Evolutionary conservation across 2,888 invertebrate genomes (phyloP).

Genomic region (Nezara viridula): DNA sequence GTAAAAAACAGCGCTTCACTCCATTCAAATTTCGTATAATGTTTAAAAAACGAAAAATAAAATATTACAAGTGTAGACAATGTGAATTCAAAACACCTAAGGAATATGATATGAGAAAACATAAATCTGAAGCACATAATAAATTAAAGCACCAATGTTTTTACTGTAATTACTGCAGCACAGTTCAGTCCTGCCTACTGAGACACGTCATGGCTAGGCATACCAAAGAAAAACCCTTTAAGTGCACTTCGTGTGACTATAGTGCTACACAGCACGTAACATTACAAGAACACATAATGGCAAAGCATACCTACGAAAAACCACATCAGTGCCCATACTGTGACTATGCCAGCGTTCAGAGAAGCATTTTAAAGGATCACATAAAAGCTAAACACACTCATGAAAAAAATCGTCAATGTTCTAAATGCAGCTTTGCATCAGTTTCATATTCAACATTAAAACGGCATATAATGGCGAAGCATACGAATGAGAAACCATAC

Average conservation of each 20-base stretch:
- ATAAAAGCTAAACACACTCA: constrained; percentile 27
- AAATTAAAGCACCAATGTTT: constrained; percentile 14
- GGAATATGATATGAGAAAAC: constrained; percentile 26
- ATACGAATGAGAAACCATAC: constrained; percentile 30
- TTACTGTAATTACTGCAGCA: constrained; percentile 23
- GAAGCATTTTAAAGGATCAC: not conserved
- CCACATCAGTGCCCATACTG: constrained; percentile 32
- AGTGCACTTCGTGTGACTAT: not conserved
- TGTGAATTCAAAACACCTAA: constrained; percentile 26
- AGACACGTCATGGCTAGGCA: constrained; percentile 8
- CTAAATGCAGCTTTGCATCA: constrained; percentile 16
- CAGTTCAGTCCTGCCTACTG: not conserved
- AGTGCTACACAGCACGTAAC: not conserved
- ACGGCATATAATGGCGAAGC: constrained; percentile 12
- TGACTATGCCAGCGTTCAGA: constrained; percentile 39
- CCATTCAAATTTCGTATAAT: constrained; percentile 36
- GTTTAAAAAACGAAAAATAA: constrained; percentile 41
- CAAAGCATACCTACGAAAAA: constrained; percentile 29
- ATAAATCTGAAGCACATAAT: constrained; percentile 1
- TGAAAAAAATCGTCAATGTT: constrained; percentile 10
- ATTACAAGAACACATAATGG: constrained; percentile 41
- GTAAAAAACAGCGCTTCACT: not conserved
- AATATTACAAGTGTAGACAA: constrained; percentile 43
- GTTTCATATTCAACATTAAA: constrained; percentile 6
- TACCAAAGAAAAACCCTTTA: constrained; percentile 12